A percentile compares a stretch with the other conserved stretches of the same genome.
Conservation (phyloP, 2,113 vertebrate species). For the Anoura caudifer region DNA sequence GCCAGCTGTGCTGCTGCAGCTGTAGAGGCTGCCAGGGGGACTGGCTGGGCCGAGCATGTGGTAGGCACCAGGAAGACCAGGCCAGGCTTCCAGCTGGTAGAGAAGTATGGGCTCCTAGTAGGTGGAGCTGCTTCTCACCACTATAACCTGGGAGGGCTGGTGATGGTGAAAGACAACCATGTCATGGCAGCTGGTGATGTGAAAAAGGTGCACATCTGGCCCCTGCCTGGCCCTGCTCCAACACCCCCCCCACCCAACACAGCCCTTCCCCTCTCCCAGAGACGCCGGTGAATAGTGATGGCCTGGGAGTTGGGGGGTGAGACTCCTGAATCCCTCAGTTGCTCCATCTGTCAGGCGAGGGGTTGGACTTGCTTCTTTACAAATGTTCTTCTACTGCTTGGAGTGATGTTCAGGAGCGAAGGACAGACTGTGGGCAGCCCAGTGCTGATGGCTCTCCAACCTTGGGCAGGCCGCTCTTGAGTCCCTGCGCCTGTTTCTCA, state of each 20-base stretch:
- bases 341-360: not conserved
- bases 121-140: slow-evolving; percentile 85
- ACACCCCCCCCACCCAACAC: rapidly evolving
- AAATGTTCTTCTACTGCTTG: no score
- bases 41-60: slow-evolving; percentile 83
- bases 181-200: slow-evolving; percentile 85
- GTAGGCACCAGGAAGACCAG: slow-evolving; percentile 91
- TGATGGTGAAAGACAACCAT: slow-evolving; percentile 93
- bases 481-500: not conserved
- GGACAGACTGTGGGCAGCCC: rapidly evolving
- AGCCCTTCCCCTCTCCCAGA: not conserved
- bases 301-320: no score
- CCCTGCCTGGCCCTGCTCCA: not conserved
- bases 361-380: not conserved
- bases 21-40: slow-evolving; percentile 12
- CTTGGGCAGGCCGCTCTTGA: not conserved
- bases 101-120: slow-evolving; percentile 88
- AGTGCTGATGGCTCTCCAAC: not conserved
- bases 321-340: rapidly evolving
- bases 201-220: slow-evolving; percentile 74
- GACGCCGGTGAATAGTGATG: not conserved
- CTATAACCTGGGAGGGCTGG: slow-evolving; percentile 84
- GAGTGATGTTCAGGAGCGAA: not conserved
- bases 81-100: slow-evolving; percentile 87
- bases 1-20: slow-evolving; percentile 81